Conservation (phyloP, 2,797 vertebrate genomes). For the Premnoplex brunnescens region DNA sequence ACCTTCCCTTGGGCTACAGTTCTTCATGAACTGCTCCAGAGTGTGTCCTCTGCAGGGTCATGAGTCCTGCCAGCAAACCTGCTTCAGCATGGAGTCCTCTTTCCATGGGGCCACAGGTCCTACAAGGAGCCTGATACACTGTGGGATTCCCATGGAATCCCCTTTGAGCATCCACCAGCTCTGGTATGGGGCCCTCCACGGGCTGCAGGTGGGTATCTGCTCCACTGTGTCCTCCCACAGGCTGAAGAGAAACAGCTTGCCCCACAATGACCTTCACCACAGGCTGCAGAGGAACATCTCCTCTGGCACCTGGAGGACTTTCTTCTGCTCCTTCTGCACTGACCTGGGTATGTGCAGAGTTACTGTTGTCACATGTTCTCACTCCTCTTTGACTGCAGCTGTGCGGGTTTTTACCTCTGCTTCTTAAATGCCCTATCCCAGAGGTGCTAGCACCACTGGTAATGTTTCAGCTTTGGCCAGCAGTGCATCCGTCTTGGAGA, state of each 20-base stretch:
- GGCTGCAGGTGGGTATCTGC: background rate
- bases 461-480: background rate
- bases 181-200: background rate
- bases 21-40: background rate
- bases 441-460: background rate
- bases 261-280: background rate
- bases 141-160: background rate
- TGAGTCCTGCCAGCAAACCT: background rate
- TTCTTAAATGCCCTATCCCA: background rate
- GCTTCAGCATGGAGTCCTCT: background rate
- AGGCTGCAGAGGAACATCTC: background rate
- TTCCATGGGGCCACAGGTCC: background rate
- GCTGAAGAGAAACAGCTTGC: background rate
- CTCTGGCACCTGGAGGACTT: background rate
- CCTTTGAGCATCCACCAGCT: background rate
- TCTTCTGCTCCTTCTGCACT: background rate
- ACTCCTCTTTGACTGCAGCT: background rate
- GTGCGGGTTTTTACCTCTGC: background rate
- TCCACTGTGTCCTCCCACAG: rapidly evolving
- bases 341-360: too few relatives aligned
- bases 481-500: background rate
- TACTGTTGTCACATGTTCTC: rapidly evolving
- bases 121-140: background rate
- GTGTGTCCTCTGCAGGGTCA: too few relatives aligned
- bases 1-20: background rate